phyloP scores from a whole-genome alignment of 2,113 vertebrate species.

The Muntiacus muntjak region DNA sequence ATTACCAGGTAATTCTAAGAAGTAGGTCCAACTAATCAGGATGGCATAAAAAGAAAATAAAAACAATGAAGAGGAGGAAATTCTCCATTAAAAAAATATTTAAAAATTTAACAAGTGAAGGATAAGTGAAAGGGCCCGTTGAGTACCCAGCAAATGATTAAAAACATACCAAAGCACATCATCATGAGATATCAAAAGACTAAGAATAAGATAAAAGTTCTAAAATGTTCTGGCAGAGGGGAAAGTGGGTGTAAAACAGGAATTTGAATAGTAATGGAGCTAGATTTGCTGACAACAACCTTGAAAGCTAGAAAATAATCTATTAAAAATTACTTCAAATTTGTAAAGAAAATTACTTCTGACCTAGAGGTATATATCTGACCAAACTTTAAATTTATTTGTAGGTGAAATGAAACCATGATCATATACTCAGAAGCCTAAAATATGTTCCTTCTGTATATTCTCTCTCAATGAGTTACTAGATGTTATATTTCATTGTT shows the following conservation, averaged over 20 bases:
- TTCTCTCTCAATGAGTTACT: background rate
- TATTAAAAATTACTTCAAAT: background rate
- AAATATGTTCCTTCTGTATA: background rate
- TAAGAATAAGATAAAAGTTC: background rate
- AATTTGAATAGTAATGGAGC: slow-evolving; percentile 14
- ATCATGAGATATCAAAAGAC: background rate
- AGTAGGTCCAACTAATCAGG: background rate
- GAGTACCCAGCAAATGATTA: background rate
- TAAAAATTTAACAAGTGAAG: background rate
- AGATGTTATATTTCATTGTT: background rate
- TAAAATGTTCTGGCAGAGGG: background rate
- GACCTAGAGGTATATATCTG: background rate
- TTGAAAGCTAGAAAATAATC: slow-evolving; percentile 38
- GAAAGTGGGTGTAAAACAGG: background rate
- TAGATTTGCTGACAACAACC: background rate
- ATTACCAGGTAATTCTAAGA: background rate
- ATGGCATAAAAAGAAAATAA: background rate
- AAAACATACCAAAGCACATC: background rate
- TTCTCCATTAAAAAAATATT: background rate
- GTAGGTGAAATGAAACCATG: background rate
- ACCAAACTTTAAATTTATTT: background rate
- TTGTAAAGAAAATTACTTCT: slow-evolving; percentile 27
- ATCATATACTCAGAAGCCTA: background rate
- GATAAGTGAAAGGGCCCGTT: background rate
- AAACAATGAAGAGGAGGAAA: background rate